Base-by-base conservation (phyloP, 2,888 invertebrate species). In the Drosophila mayaguana region DNA sequence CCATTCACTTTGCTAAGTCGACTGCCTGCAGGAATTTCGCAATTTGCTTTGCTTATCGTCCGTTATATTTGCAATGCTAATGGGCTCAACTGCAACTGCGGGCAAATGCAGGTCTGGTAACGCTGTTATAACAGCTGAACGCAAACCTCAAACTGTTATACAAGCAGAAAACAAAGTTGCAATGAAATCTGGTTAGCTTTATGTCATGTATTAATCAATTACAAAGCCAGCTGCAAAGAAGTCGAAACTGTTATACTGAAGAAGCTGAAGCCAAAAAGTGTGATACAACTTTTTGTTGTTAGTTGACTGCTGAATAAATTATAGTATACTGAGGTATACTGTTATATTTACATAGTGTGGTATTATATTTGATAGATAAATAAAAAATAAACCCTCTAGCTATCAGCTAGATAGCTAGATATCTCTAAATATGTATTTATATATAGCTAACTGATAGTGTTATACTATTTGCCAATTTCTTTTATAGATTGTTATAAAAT, bases 11-110 rank as follows among this genome's bases (percentile, higher is more conserved):
- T 46, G 66, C 51, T 25, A 51, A 36, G 12, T 34, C 40, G 55
- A 40, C 63, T 85, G 90, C 84, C 86, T 89, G 73, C 83, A 89
- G 88, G 90, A 89, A 80, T 88, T 87, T 85, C 72, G 78, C 90
- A 85, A 85, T 89, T 77, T 72, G 90, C 63, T 73, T 86, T 60
- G 83, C 55, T 71, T 82, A 85, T 84, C 74, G 74, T 57, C 82
- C 62, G 55, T 48, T 66, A 70, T 63, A 80, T 80, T 82, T 76
- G 72, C 86, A 82, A 66, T 88, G 88, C 83, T 70, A 88, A 80
- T 80, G 60, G 18, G 51, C 20, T 46, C 20, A 38, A 40, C 72
- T 76, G 66, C 67, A 55, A 43, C 66, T 71, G 72, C 67, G 64
- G 60, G 77, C 46, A 48, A 78, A 72, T 55, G 25, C 6, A 16